Conservation (phyloP, 92 coral and sea anemone genomes). For the Phenganax stokvisi region DNA sequence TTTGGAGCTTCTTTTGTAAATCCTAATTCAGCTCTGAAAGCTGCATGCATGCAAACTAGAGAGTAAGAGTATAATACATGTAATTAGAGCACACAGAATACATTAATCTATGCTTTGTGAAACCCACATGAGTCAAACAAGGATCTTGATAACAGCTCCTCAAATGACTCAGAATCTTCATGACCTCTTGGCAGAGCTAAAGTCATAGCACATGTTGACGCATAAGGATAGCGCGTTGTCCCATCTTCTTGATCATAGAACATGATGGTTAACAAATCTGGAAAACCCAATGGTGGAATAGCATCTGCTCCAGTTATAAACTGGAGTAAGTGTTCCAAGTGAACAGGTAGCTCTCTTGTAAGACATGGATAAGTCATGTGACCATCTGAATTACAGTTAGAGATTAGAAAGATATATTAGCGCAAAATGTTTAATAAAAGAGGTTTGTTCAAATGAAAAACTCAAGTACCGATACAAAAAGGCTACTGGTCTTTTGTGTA, state of each 20-base stretch:
- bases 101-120: slow-evolving; percentile 21
- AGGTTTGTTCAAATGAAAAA: no score
- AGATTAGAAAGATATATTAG: no score
- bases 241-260: slow-evolving; percentile 43
- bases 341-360: not conserved
- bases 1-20: no score
- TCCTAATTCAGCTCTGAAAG: no score
- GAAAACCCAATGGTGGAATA: slow-evolving; percentile 39
- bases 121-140: slow-evolving; percentile 43
- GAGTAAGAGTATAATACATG: not conserved
- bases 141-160: slow-evolving; percentile 28
- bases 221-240: slow-evolving; percentile 44
- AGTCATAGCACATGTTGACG: slow-evolving; percentile 40
- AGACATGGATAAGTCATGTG: not conserved
- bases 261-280: not conserved
- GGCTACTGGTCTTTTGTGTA: no score
- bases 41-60: no score
- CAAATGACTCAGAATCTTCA: slow-evolving; percentile 36
- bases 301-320: slow-evolving; percentile 41
- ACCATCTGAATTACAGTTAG: not conserved
- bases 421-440: no score
- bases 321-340: slow-evolving; percentile 23
- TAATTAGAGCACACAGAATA: not conserved
- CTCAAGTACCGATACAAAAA: no score
- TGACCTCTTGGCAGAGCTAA: slow-evolving; percentile 47